phyloP scores from a whole-genome alignment of 92 coral and sea anemone species.

The Umimayanthus kanabou region DNA sequence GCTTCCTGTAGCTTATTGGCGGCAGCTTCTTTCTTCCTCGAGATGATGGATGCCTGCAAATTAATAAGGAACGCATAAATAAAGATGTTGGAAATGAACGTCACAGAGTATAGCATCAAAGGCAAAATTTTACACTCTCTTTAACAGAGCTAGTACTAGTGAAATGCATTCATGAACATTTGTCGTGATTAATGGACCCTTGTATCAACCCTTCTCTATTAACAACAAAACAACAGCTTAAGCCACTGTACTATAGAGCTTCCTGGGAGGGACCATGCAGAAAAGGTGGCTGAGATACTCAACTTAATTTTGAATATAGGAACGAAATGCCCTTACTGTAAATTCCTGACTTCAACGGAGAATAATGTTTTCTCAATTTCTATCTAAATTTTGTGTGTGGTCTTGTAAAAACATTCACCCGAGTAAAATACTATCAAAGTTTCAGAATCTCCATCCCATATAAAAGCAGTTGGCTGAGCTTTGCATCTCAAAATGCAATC shows the following conservation, averaged over 20 bases:
- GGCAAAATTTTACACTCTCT: background rate
- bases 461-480: background rate
- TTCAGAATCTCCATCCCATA: background rate
- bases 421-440: background rate
- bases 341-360: background rate
- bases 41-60: constrained; percentile 90
- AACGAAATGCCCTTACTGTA: too few species aligned
- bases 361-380: too few species aligned
- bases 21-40: constrained; percentile 90
- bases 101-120: too few species aligned
- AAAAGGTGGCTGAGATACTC: background rate
- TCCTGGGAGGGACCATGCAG: background rate
- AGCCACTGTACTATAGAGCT: too few species aligned
- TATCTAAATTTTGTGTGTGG: too few species aligned
- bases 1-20: constrained; percentile 90
- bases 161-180: background rate
- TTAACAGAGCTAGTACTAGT: background rate
- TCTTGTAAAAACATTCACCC: too few species aligned
- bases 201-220: background rate
- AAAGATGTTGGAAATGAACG: background rate
- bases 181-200: background rate
- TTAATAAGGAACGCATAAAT: background rate
- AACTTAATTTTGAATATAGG: background rate
- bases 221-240: background rate
- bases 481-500: background rate